Evolutionary conservation across 1,140 invertebrate species (phyloP).

Genomic region (Euwallacea fornicatus): DNA sequence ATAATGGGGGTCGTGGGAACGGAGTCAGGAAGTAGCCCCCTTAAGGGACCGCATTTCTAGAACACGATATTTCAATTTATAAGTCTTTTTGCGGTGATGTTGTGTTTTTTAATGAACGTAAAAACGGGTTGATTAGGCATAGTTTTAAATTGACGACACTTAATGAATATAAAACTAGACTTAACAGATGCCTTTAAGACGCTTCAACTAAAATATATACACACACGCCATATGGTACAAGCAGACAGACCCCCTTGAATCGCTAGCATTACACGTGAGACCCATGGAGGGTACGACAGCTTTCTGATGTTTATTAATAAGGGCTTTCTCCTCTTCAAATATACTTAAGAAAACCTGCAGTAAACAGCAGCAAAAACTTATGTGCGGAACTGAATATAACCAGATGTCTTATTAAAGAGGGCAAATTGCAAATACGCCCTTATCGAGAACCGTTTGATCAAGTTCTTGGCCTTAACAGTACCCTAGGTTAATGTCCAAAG

Average conservation of each 20-base stretch:
- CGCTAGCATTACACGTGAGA: no score
- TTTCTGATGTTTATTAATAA: no score
- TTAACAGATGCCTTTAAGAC: no score
- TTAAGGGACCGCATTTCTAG: neutral
- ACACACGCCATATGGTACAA: no score
- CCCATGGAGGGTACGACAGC: no score
- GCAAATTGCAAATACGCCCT: neutral
- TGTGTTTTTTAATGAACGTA: neutral
- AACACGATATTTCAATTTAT: constrained; percentile 20
- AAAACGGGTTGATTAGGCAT: neutral
- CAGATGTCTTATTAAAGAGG: constrained; percentile 6
- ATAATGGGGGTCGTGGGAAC: constrained; percentile 20
- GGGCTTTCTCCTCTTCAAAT: neutral
- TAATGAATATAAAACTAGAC: no score
- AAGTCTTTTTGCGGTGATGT: neutral
- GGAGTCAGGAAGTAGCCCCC: constrained; percentile 12
- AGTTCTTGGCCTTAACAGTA: constrained; percentile 5
- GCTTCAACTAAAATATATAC: no score
- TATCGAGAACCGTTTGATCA: neutral
- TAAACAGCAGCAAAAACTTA: neutral
- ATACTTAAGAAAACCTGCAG: neutral
- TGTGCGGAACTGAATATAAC: neutral
- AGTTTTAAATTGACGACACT: no score
- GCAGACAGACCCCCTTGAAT: no score
- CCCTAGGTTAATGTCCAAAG: constrained; percentile 20